Evolutionary conservation across 2,888 invertebrate species (phyloP).

Genomic region (Metallyticus violacea): DNA sequence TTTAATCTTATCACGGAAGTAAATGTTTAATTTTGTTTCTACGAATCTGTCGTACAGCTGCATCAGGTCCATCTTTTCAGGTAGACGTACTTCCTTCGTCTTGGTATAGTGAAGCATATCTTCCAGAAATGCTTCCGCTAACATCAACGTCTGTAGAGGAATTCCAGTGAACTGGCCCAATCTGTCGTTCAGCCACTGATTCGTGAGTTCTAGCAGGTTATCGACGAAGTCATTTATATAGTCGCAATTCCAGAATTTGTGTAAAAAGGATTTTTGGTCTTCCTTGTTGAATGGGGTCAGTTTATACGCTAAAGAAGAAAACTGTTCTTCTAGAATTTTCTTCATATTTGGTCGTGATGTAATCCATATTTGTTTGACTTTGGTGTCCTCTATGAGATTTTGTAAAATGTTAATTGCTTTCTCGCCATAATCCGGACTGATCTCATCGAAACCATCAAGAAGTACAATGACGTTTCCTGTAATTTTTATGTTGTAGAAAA

Average conservation of each 20-base stretch:
- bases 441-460: not conserved
- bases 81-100: not conserved
- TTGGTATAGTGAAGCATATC: not conserved
- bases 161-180: conserved; percentile 16
- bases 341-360: not conserved
- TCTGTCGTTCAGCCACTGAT: not conserved
- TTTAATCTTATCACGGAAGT: conserved; percentile 19
- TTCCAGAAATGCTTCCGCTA: conserved; percentile 18
- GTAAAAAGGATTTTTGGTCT: not conserved
- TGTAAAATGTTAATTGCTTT: not conserved
- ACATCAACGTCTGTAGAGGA: conserved; percentile 21
- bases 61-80: conserved; percentile 13
- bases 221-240: not conserved
- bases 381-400: not conserved
- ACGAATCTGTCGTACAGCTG: conserved; percentile 17
- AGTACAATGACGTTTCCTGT: not conserved
- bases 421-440: not conserved
- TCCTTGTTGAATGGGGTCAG: not conserved
- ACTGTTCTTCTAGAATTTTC: not conserved
- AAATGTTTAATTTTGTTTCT: conserved; percentile 17
- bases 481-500: not conserved
- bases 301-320: not conserved
- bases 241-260: not conserved
- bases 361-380: not conserved
- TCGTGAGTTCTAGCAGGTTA: not conserved